Conservation (phyloP, 30 jellyfish, hydroid and myxozoan genomes). For the Phacellophora camtschatica region DNA sequence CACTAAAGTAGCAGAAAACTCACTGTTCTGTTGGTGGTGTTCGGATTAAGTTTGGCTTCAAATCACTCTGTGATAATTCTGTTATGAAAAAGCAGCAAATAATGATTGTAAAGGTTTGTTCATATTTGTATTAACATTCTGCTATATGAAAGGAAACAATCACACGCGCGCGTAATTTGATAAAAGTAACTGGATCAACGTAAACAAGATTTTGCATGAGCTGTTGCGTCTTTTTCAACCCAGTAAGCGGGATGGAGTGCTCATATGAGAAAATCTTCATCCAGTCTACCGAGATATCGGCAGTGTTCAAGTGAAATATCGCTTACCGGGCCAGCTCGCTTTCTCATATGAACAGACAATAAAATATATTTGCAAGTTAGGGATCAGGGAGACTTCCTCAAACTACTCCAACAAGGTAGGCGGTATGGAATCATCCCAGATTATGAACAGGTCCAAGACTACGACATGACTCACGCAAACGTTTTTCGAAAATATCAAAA, state of each 20-base stretch:
- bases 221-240: background rate
- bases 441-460: no score
- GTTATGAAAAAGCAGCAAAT: background rate
- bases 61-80: constrained; percentile 71
- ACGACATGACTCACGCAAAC: no score
- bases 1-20: no score
- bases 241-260: background rate
- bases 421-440: no score
- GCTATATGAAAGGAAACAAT: no score
- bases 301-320: background rate
- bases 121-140: background rate
- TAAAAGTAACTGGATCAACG: no score
- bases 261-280: background rate
- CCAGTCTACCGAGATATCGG: background rate
- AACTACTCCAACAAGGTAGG: no score
- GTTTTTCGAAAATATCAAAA: no score
- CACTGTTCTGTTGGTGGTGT: constrained; percentile 91
- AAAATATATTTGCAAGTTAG: no score
- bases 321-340: background rate
- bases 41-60: constrained; percentile 66
- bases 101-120: background rate
- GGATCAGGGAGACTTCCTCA: no score
- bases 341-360: background rate
- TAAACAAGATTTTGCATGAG: no score
- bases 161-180: no score